Base-by-base conservation (phyloP, 2,797 vertebrate genomes). In the Rhabdophis nuchalis region DNA sequence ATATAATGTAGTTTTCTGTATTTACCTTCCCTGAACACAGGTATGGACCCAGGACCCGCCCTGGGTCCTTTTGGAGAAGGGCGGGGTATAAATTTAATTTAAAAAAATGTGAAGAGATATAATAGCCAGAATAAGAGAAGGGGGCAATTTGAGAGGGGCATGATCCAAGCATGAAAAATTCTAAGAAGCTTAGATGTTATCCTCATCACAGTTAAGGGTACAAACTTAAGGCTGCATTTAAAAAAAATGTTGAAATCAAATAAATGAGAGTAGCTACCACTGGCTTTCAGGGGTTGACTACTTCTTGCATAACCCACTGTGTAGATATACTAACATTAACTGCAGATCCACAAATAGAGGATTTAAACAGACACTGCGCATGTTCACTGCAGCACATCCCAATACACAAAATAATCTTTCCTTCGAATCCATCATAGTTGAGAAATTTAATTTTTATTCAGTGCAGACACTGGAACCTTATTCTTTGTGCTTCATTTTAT, bases 141-240 rank as follows among this genome's bases (percentile, higher is more conserved):
- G 92, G 89, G 94, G 92, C 90, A 97, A 97, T 97, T 97, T 97
- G 96, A 97, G 93, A 58, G 68, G 90, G 93, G 29, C 91, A 96
- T 94, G 87, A 94, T 94, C 93, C 89, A 86, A 91, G 90, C 95
- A 96, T 93, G 95, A 96, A 50, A 4, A 50, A 94, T 97, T 90
- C 93, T 91, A 95, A 94, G 95, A 96, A 96, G 95, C 93, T 82
- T 20, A 46, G 4, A 46, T 25, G 41, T 25, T 46, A 41, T 25
- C 72, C 93, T 91, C 94, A 94, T 93, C 91, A 95, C 95, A 86
- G 87, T 90, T 61, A 93, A 96, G 93, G 95, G 92, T 94, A 94
- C 92, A 90, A 90, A 90, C 58, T 92, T 91, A 93, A 88, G 23
- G n/a, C 61, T 85, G 25, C 32, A 54, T 52, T 89, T 92, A 4